These are phyloP conservation scores for Colletes gigas DNA, from an alignment of 1,140 invertebrate species.

Conservation along the genomic window DNA sequence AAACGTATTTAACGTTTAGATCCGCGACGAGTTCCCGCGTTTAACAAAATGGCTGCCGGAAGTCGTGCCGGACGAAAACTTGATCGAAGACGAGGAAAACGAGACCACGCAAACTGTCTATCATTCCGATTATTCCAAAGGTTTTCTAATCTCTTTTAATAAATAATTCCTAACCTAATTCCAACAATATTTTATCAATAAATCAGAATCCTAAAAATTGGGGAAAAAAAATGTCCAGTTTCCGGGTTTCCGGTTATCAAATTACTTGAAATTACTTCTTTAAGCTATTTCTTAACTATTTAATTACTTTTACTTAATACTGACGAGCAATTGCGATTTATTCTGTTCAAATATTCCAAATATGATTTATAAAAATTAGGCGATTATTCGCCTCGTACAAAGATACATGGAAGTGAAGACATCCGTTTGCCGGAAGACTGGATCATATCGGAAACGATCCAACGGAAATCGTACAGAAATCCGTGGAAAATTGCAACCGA, in stretches of 20 bases:
- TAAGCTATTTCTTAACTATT: too few species aligned
- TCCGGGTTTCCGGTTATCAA: too few species aligned
- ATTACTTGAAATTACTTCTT: too few species aligned
- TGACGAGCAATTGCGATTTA: too few species aligned
- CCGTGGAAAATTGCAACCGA: conserved; percentile 43
- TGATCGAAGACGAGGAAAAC: conserved; percentile 57
- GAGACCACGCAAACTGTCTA: conserved; percentile 56
- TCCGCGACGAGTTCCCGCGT: conserved; percentile 52
- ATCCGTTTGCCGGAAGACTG: conserved; percentile 57
- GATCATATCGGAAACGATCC: conserved; percentile 65
- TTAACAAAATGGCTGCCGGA: conserved; percentile 57
- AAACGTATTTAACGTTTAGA: conserved; percentile 39
- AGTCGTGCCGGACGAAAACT: conserved; percentile 54
- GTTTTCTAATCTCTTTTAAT: not conserved
- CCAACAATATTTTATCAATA: too few species aligned
- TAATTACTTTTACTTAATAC: too few species aligned
- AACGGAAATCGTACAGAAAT: conserved; percentile 61
- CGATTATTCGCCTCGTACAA: conserved; percentile 9
- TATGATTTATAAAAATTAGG: conserved; percentile 14
- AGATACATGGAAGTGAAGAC: conserved; percentile 15
- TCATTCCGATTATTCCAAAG: conserved; percentile 59
- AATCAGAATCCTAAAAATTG: too few species aligned
- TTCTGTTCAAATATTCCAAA: too few species aligned
- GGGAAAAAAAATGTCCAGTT: too few species aligned
- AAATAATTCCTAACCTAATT: not conserved